Evolutionary conservation across 2,888 invertebrate genomes (phyloP), one percentile per base, ranked within the genome.

Genomic region (Netelia melanura): DNA sequence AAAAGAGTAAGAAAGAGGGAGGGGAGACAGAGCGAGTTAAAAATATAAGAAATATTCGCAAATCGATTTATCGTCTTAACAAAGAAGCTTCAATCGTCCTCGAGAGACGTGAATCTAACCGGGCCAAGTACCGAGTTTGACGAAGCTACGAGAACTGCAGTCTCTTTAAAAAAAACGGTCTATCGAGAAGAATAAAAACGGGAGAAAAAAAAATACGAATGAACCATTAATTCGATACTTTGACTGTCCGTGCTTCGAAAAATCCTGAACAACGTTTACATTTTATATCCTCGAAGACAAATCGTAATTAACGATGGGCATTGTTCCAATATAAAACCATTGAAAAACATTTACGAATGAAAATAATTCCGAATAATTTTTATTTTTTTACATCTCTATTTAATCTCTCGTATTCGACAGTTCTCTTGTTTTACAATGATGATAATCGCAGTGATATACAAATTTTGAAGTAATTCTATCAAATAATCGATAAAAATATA

Each of bases 31-130:
- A 14, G 3, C 54, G 54, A 54, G 54, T 54, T 30, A 64, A 30
- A 38, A 25, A 43, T 44, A 23, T 56, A 11, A 10, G 30, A n/a
- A 62, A 78, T 62, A 62, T 62, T 61, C 44, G 48, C 23, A 56
- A 68, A 68, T 78, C 48, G 30, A 78, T 78, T 70, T 48, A 61
- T 48, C 43, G 38, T 61, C 77, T 44, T 56, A 62, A 30, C 58
- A 52, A 10, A 25, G 56, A 68, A 58, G 58, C 38, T 71, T 72
- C 43, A n/a, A 58, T 21, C 17, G 61, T 61, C 38, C 56, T 76
- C 61, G 62, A 70, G 52, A 61, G 70, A 52, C 61, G 17, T 9
- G 48, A 61, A 3, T 70, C 30, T 11, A 70, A 78, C 21, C 30
- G 38, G 61, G 78, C 61, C 78, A 78, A 78, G 62, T n/a, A 44